A percentile compares a stretch with the other conserved stretches of the same genome.
These are phyloP conservation scores for Cyrtonyx montezumae DNA, from an alignment of 2,113 vertebrate genomes.

Conservation along the genomic window DNA sequence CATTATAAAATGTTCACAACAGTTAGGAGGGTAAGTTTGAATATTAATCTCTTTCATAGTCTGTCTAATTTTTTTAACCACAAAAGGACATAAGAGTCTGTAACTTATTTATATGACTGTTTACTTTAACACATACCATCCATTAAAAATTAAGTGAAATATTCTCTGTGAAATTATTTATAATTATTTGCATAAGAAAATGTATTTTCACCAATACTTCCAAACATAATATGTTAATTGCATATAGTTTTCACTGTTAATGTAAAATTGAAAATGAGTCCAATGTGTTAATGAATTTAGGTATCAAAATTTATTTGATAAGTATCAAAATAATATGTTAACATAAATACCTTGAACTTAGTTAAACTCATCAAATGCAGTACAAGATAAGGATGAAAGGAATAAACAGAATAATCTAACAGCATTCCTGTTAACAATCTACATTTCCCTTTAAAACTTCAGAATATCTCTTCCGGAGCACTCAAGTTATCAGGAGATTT, in stretches of 20 bases:
- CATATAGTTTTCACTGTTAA: not conserved
- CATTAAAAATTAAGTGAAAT: not conserved
- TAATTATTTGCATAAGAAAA: not conserved
- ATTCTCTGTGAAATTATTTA: not conserved
- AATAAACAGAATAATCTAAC: not conserved
- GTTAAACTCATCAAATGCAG: not conserved
- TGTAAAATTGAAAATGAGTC: not conserved
- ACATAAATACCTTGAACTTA: not conserved
- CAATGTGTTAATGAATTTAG: not conserved
- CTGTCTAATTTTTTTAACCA: not conserved
- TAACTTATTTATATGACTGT: not conserved
- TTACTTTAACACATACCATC: too few species aligned
- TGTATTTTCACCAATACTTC: not conserved
- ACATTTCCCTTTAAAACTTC: not conserved
- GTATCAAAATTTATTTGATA: not conserved
- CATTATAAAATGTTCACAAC: not conserved
- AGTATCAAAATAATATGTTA: not conserved
- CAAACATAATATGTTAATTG: not conserved
- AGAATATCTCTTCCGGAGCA: not conserved
- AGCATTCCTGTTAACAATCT: not conserved
- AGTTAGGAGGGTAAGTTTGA: not conserved
- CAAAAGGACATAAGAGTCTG: not conserved
- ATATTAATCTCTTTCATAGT: not conserved
- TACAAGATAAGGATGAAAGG: constrained; percentile 21
- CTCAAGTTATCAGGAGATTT: not conserved